Evolutionary conservation across 1,140 invertebrate genomes (phyloP).

Genomic region (Musca domestica): DNA sequence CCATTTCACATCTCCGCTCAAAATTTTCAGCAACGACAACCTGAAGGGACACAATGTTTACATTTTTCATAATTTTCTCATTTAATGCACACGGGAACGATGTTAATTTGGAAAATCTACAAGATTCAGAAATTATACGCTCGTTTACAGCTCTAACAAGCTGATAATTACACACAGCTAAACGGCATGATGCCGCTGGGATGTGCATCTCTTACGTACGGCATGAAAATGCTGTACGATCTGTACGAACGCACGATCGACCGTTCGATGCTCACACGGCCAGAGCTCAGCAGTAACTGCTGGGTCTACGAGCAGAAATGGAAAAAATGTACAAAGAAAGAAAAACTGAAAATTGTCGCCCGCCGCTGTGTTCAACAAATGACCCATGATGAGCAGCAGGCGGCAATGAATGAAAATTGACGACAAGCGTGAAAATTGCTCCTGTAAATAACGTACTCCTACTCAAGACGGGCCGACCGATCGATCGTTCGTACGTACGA

Average conservation of each 20-base stretch:
- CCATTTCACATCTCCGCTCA: too few species aligned
- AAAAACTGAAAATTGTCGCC: background rate
- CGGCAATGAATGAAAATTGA: constrained; percentile 10
- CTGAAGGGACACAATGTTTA: background rate
- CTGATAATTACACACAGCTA: constrained; percentile 6
- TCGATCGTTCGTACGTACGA: too few species aligned
- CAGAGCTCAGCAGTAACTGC: constrained; percentile 8
- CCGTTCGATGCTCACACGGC: background rate
- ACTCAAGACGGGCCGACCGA: too few species aligned
- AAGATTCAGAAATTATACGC: constrained; percentile 7
- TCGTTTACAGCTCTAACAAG: constrained; percentile 2
- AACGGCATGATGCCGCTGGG: background rate
- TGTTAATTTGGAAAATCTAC: background rate
- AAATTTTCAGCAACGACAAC: too few species aligned
- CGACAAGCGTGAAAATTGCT: constrained; percentile 18
- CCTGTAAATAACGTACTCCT: background rate
- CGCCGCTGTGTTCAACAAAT: too few species aligned
- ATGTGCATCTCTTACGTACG: too few species aligned
- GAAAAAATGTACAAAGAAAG: background rate
- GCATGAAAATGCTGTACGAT: too few species aligned
- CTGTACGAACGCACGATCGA: too few species aligned
- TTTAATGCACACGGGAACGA: background rate
- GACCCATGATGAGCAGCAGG: constrained; percentile 7
- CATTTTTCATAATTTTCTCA: background rate
- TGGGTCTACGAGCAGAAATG: background rate